Evolutionary conservation across 2,797 vertebrate genomes (phyloP).

Genomic region (Zenarchopterus dispar): DNA sequence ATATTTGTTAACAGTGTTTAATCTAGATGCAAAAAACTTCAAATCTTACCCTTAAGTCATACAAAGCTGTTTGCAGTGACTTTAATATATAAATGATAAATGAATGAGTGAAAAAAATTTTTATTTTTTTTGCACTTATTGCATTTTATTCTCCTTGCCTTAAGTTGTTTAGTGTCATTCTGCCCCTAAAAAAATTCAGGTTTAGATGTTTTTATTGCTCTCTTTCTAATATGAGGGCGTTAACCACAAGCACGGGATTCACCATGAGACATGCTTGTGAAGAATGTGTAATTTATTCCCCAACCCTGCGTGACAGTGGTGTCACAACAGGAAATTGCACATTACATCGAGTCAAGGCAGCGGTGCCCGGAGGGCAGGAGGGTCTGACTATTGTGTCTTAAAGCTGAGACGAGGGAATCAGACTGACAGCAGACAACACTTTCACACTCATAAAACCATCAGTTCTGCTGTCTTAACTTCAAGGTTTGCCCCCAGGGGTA

Average conservation of each 20-base stretch:
- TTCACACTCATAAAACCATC: constrained; percentile 50
- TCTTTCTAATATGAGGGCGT: constrained; percentile 21
- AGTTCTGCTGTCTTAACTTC: constrained; percentile 38
- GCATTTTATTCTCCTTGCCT: too few species aligned
- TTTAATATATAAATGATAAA: too few species aligned
- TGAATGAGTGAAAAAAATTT: too few species aligned
- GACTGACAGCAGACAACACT: constrained; percentile 38
- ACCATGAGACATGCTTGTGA: constrained; percentile 45
- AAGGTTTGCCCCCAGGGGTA: constrained; percentile 20
- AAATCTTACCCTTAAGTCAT: too few species aligned
- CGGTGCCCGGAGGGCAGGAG: constrained; percentile 22
- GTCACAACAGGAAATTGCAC: constrained; percentile 70
- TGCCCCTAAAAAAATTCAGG: not conserved
- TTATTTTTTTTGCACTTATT: too few species aligned
- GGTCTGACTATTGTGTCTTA: constrained; percentile 46
- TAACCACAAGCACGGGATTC: constrained; percentile 50
- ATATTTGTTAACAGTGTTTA: too few species aligned
- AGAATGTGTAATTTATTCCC: constrained; percentile 48
- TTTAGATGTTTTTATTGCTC: constrained; percentile 2
- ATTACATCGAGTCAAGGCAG: constrained; percentile 31
- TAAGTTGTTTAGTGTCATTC: too few species aligned
- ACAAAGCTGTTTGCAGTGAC: too few species aligned
- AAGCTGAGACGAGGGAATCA: constrained; percentile 47
- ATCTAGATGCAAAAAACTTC: too few species aligned
- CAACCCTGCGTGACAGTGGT: constrained; percentile 44